Evolutionary conservation across 2,888 invertebrate species (phyloP), one percentile per base, ranked within the genome.

Genomic region (Flexamia atlantica): DNA sequence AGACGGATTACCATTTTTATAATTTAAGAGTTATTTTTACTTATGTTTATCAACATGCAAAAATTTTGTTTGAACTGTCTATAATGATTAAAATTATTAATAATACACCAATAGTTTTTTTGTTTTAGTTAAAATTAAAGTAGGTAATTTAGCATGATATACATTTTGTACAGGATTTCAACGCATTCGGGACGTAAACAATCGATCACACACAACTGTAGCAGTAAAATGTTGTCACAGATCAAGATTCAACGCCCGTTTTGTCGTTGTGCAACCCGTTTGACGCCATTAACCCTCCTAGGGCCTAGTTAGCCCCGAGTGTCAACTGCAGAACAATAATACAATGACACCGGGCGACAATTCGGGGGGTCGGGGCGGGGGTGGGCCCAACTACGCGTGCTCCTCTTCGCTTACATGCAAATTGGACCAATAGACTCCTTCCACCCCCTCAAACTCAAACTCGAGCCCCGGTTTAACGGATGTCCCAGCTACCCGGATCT

Each of bases 371-470:
- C 57, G 72, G 53, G 57, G 72, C 32, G n/a, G 25, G 23, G 30
- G 32, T n/a, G 30, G 50, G 32, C 23, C 50, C 17, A 68, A 25
- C 57, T 83, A 83, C 82, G 74, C 82, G 72, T 57, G 74, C 74
- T 57, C 74, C 57, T 50, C 82, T 40, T 50, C 70, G 70, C 74
- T 53, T 57, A 79, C 74, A 83, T 83, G 82, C 82, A 83, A 83
- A 83, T 83, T 53, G 82, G 53, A 83, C 82, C 82, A 83, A 83
- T 83, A 50, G 82, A 36, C 74, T 60, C 57, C 36, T 40, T 25
- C 82, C 40, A 20, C 74, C 82, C 72, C 82, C 53, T 50, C 64
- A 23, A 60, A 28, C 82, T 30, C 82, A 14, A 42, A 25, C 81
- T 46, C 70, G 28, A 40, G 46, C 82, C 72, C 72, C 53, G 28